Evolutionary conservation across 2,113 vertebrate genomes (phyloP).

Genomic region (Tringa solitaria): DNA sequence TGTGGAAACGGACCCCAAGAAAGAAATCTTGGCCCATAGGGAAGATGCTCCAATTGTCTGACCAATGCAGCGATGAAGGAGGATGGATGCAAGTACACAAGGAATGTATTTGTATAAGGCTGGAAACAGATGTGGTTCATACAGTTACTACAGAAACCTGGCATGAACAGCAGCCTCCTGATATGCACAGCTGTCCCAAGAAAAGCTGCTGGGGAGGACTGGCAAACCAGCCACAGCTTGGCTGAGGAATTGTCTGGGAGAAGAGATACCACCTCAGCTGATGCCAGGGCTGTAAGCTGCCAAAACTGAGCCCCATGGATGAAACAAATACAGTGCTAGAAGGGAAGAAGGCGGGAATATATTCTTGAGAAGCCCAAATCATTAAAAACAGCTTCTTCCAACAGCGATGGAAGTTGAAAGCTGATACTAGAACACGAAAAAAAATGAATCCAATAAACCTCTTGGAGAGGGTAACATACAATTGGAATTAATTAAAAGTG

Average conservation of each 20-base stretch:
- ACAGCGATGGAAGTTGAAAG: background rate
- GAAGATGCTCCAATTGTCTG: background rate
- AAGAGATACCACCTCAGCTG: background rate
- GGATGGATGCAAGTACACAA: background rate
- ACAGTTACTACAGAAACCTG: background rate
- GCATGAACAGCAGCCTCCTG: background rate
- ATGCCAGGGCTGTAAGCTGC: background rate
- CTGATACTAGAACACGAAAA: background rate
- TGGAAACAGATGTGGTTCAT: background rate
- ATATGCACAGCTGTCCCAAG: background rate
- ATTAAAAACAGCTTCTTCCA: background rate
- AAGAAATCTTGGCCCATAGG: background rate
- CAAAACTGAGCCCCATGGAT: background rate
- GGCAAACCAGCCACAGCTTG: background rate
- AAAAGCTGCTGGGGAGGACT: background rate
- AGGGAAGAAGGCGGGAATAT: background rate
- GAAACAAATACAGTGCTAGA: background rate
- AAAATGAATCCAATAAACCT: background rate
- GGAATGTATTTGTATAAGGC: background rate
- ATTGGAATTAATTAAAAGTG: conserved; percentile 11
- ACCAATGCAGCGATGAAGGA: background rate
- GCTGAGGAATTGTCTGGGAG: background rate
- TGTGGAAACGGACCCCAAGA: background rate
- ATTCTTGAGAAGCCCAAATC: background rate
- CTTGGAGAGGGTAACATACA: background rate